Conservation (phyloP, 2,797 vertebrate genomes). For the Apogon talboti region DNA sequence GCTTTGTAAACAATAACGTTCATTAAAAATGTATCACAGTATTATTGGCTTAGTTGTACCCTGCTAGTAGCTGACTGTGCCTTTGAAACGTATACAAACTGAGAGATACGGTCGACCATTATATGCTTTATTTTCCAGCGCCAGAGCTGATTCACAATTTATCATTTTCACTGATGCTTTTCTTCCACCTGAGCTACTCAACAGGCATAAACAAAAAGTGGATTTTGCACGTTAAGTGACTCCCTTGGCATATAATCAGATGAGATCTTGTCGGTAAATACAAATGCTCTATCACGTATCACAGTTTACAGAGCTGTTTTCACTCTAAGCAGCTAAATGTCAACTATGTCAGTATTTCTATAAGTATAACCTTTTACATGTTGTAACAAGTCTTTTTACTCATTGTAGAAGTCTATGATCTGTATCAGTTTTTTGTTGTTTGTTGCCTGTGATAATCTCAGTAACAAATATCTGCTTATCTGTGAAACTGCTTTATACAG, state of each 20-base stretch:
- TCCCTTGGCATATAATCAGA: not conserved
- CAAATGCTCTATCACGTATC: not conserved
- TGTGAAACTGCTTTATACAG: too few relatives aligned
- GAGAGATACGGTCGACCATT: not conserved
- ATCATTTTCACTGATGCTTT: too few relatives aligned
- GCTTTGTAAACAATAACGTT: constrained; percentile 4
- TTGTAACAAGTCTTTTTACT: too few relatives aligned
- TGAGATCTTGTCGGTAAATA: constrained; percentile 9
- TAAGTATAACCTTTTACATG: not conserved
- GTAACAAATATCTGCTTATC: too few relatives aligned
- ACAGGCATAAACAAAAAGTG: not conserved
- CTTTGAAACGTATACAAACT: constrained; percentile 1
- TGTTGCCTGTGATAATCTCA: too few relatives aligned
- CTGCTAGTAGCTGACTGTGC: constrained; percentile 10
- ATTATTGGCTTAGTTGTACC: constrained; percentile 16
- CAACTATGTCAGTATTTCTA: not conserved
- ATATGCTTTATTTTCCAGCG: not conserved
- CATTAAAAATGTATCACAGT: constrained; percentile 15
- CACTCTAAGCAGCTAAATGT: not conserved
- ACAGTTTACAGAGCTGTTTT: not conserved
- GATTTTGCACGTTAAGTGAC: not conserved
- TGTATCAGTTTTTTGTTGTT: too few relatives aligned
- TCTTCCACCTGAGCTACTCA: not conserved
- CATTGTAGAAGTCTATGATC: too few relatives aligned
- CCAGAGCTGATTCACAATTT: too few relatives aligned